Base-by-base conservation (phyloP, 2,888 invertebrate species). In the Ectropis crepuscularia region DNA sequence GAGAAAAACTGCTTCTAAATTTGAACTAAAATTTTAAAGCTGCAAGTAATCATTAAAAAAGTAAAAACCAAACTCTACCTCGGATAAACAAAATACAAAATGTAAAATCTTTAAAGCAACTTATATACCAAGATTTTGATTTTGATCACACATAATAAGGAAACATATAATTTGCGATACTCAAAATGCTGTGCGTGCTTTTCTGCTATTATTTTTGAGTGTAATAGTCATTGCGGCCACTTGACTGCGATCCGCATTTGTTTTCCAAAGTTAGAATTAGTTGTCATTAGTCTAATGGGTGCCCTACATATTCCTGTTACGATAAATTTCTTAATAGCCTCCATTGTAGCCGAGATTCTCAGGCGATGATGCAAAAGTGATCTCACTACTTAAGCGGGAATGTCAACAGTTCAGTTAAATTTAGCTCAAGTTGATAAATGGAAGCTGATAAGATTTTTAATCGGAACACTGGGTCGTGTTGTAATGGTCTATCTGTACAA, bases 281-380 rank as follows among this genome's bases (percentile, higher is more conserved):
- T 71, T 75, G 78, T 87, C 87, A 86, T 90, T 89, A 90, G 81
- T 69, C 76, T 87, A 89, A 90, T 88, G 84, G 85, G 66, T 77
- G 88, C 75, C 82, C 90, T 84, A 88, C 83, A 88, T 88, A 85
- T 75, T 81, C 82, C 81, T 81, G 82, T 87, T 83, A 87, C 82
- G 85, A 88, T 88, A 88, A 88, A 91, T 91, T 88, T 88, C 87
- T 90, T 92, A 91, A 91, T 90, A 89, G 89, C 82, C 67, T 65
- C 73, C 73, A 79, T 81, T 82, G 82, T 82, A 75, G 82, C 82
- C 71, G 86, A 88, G 87, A 91, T 91, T 91, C 88, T 79, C 86
- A 71, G 78, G 78, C 82, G 81, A 76, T 90, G 91, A 90, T 87
- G 90, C 85, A 85, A 88, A 87, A 83, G 81, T 87, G 86, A 88